Percentiles rank a stretch among this genome's conserved stretches.
Evolutionary conservation across 2,888 invertebrate genomes (phyloP).

Genomic region (Liodrosophila aerea): DNA sequence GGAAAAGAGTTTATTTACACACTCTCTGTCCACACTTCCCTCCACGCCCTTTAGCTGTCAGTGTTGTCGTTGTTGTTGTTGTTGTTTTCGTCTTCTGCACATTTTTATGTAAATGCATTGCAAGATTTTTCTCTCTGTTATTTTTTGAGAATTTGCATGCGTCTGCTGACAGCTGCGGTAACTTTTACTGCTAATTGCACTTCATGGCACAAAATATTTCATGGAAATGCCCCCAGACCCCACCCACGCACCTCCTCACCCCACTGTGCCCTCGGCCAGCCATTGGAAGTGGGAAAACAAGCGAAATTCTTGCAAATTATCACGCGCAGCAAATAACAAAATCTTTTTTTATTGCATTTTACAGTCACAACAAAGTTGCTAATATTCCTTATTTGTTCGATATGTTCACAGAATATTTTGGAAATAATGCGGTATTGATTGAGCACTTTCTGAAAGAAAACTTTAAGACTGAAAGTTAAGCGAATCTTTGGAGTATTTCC

Average conservation of each 20-base stretch:
- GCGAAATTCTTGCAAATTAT: conserved; percentile 2
- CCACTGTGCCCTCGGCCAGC: too few species aligned
- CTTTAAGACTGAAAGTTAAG: too few species aligned
- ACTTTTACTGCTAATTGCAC: conserved; percentile 35
- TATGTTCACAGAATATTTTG: too few species aligned
- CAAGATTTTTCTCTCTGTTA: conserved; percentile 19
- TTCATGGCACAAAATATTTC: conserved; percentile 36
- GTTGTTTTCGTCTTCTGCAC: too few species aligned
- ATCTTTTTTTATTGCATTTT: too few species aligned
- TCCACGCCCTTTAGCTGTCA: not conserved
- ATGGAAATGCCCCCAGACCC: conserved; percentile 9
- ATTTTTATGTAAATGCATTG: conserved; percentile 3
- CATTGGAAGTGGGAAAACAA: not conserved
- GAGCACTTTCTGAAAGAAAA: too few species aligned
- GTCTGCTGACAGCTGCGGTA: conserved; percentile 21
- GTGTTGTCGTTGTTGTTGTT: not conserved
- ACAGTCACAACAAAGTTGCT: too few species aligned
- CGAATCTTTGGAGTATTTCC: too few species aligned
- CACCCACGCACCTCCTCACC: not conserved
- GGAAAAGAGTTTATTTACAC: too few species aligned
- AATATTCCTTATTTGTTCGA: too few species aligned
- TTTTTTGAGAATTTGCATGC: conserved; percentile 23
- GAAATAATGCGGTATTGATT: too few species aligned
- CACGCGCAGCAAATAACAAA: conserved; percentile 7
- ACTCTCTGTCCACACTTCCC: not conserved